A percentile compares a stretch with the other conserved stretches of the same genome.
Evolutionary conservation across 2,888 invertebrate species (phyloP).

Genomic region (Lucinisca nassula): DNA sequence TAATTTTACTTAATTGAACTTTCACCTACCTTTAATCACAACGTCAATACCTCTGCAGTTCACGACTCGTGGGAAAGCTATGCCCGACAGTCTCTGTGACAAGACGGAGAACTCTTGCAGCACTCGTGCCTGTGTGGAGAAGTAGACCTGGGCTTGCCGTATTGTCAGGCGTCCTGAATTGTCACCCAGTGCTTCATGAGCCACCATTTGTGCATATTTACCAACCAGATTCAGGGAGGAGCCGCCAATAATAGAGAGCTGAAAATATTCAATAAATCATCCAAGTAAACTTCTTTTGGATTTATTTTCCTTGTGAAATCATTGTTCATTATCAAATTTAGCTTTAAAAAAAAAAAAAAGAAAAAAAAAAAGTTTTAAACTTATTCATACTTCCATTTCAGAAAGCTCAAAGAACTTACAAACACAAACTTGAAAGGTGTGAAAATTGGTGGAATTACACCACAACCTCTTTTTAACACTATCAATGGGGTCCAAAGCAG

Average conservation of each 20-base stretch:
- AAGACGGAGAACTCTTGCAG: constrained; percentile 74
- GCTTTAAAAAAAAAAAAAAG: too few species aligned
- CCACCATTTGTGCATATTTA: constrained; percentile 48
- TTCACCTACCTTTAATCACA: constrained; percentile 78
- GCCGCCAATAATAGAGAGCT: constrained; percentile 77
- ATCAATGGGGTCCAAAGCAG: too few species aligned
- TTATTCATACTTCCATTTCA: too few species aligned
- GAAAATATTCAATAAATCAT: constrained; percentile 20
- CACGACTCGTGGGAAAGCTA: constrained; percentile 70
- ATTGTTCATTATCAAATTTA: too few species aligned
- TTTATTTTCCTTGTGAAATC: too few species aligned
- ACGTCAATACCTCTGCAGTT: constrained; percentile 79
- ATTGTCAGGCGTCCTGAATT: constrained; percentile 72
- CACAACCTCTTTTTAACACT: too few species aligned
- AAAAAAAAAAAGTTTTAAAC: too few species aligned
- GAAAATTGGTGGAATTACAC: too few species aligned
- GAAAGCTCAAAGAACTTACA: too few species aligned
- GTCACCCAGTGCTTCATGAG: constrained; percentile 71
- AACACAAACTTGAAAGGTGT: too few species aligned
- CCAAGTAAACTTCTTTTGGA: too few species aligned
- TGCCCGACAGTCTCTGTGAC: constrained; percentile 69
- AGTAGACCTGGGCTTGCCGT: constrained; percentile 66
- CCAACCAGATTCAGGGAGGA: constrained; percentile 74
- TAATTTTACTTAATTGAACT: too few species aligned
- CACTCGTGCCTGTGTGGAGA: constrained; percentile 57